Evolutionary conservation across 1,140 invertebrate species (phyloP).

Genomic region (Spodoptera frugiperda): DNA sequence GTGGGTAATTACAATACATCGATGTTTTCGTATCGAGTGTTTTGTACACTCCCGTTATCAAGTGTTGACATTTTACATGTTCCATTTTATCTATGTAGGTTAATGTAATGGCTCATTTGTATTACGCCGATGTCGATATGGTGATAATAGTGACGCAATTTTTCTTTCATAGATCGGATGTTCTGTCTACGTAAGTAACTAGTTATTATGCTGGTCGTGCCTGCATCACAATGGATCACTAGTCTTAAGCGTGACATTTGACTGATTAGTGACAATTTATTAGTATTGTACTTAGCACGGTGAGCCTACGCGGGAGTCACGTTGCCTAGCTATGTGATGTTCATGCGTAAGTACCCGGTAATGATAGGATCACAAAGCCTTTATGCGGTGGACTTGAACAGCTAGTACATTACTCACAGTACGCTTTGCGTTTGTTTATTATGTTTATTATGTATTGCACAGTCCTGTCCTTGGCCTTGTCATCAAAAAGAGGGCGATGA

Average conservation of each 20-base stretch:
- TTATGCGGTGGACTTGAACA: slow-evolving; percentile 18
- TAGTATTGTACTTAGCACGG: slow-evolving; percentile 19
- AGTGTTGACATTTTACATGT: slow-evolving; percentile 32
- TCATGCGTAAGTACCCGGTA: slow-evolving; percentile 29
- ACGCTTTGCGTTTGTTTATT: slow-evolving; percentile 2
- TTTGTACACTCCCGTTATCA: slow-evolving; percentile 34
- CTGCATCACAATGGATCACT: slow-evolving; percentile 32
- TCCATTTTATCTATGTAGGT: slow-evolving; percentile 46
- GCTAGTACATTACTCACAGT: slow-evolving; percentile 13
- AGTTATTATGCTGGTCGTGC: slow-evolving; percentile 24
- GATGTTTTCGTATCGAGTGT: slow-evolving; percentile 25
- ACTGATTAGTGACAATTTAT: slow-evolving; percentile 27
- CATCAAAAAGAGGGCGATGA: slow-evolving; percentile 30
- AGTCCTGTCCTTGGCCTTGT: slow-evolving; percentile 34
- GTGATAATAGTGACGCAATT: slow-evolving; percentile 32
- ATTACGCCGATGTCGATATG: slow-evolving; percentile 18
- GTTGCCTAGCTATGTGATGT: slow-evolving; percentile 22
- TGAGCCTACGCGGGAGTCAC: slow-evolving; percentile 9
- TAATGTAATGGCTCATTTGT: slow-evolving; percentile 47
- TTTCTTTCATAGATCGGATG: slow-evolving; percentile 6
- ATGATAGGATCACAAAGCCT: slow-evolving; percentile 24
- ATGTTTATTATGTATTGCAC: slow-evolving; percentile 25
- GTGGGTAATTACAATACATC: slow-evolving; percentile 12
- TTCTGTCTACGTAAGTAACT: neutral
- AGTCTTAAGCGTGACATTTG: slow-evolving; percentile 16